Evolutionary conservation across 2,113 vertebrate species (phyloP), one percentile per base, ranked within the genome.

Genomic region (Syngnathus scovelli): DNA sequence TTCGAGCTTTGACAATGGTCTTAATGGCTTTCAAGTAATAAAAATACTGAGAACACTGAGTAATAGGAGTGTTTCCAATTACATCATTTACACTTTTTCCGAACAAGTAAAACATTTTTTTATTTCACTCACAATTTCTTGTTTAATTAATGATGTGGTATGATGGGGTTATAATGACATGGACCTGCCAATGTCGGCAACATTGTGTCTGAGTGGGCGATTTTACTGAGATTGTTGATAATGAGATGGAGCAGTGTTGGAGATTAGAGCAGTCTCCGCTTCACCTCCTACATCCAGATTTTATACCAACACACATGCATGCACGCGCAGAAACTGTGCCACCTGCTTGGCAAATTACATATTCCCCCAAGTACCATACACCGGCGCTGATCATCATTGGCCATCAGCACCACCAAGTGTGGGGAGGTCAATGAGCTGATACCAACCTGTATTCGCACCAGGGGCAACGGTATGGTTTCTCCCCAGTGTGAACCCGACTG

Each of bases 381-480:
- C 73, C 61, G 51, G 68, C 87, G 82, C 85, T 75, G 74, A 87
- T 85, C 78, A 80, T 85, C 78, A 81, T 78, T 75, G 73, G 70
- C 73, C 78, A 87, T 88, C 75, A 82, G 77, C 64, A 49, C 80
- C 65, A 61, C 75, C 80, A 78, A 69, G 76, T 71, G 36, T 76
- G 67, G 38, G 71, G 2, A 11, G 76, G 72, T 78, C 86, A 87
- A 86, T 70, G 82, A 90, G 80, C 83, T 74, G 66, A 85, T 93
- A 99, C 59, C 19, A 61, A 61, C 97, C 97, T 98, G 94, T 99
- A 99, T 88, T 99, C 95, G 86, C 97, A 99, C 96, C 97, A 99
- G 85, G 97, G 97, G 88, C 97, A 99, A 76, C 94, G 92, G 88
- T 98, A 98, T 5, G 97, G 97, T 83, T 99, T 99, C 87, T 99